Percentiles rank a stretch among this genome's conserved stretches.
Conservation (phyloP, 1,140 invertebrate species). For the Platyscapa corneri region DNA sequence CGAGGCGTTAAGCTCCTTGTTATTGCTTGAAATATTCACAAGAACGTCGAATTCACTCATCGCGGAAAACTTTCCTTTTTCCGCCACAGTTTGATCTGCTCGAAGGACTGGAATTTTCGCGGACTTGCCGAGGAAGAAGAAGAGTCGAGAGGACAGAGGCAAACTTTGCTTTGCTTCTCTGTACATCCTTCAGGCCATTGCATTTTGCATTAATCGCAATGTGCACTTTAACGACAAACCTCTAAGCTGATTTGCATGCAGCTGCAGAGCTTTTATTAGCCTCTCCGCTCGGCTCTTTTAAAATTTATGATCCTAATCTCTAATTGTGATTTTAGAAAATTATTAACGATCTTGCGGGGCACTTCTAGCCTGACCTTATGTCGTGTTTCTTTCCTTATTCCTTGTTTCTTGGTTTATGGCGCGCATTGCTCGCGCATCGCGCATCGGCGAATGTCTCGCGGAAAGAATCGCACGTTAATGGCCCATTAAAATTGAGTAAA, state of each 20-base stretch:
- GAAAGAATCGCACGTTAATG: too few species aligned
- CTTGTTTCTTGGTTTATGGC: neutral
- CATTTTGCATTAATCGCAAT: neutral
- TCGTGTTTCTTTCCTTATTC: too few species aligned
- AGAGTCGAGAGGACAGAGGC: neutral
- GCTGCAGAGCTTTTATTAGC: neutral
- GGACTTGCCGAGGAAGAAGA: neutral
- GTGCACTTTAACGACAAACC: neutral
- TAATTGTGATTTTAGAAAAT: slow-evolving; percentile 21
- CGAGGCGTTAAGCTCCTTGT: neutral
- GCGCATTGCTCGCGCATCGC: too few species aligned
- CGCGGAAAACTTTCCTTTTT: neutral
- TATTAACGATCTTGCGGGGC: neutral
- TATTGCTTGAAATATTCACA: slow-evolving; percentile 27
- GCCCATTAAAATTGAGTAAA: too few species aligned
- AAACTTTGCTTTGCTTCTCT: neutral
- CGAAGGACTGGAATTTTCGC: neutral
- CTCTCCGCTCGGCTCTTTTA: neutral
- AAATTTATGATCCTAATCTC: slow-evolving; percentile 28
- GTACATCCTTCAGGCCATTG: neutral
- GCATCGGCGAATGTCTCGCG: too few species aligned
- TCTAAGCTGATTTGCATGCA: neutral
- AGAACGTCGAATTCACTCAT: neutral
- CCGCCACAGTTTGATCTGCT: neutral
- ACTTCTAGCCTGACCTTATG: neutral